phyloP scores from a whole-genome alignment of 1,140 invertebrate genomes.

The Platorchestia sp. region DNA sequence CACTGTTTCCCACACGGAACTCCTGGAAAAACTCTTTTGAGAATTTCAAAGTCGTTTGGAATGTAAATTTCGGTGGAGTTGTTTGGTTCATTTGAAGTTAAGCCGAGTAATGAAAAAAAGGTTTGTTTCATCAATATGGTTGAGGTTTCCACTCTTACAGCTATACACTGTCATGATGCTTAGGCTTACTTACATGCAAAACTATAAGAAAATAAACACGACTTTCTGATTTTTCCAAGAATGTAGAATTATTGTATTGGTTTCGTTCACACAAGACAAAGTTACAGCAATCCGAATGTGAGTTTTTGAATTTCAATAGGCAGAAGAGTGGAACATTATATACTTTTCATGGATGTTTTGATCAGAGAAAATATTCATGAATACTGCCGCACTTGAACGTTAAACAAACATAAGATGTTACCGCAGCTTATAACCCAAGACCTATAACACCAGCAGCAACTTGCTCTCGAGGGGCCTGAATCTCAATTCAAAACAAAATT shows the following conservation, averaged over 20 bases:
- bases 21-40: not conserved
- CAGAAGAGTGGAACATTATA: not conserved
- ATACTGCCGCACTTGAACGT: not conserved
- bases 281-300: not conserved
- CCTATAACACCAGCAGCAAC: too few relatives aligned
- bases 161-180: not conserved
- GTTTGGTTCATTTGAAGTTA: too few relatives aligned
- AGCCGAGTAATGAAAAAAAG: not conserved
- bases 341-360: too few relatives aligned
- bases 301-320: not conserved
- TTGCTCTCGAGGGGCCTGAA: not conserved
- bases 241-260: not conserved
- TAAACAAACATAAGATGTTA: not conserved
- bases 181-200: not conserved
- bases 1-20: not conserved
- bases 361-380: too few relatives aligned
- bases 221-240: not conserved
- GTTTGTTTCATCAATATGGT: not conserved
- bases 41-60: too few relatives aligned
- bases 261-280: not conserved
- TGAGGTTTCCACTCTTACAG: too few relatives aligned
- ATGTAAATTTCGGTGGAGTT: too few relatives aligned
- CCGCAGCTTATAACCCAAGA: too few relatives aligned
- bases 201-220: not conserved
- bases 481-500: not conserved